phyloP scores from a whole-genome alignment of 1,140 invertebrate species.

The Bombus turneri region DNA sequence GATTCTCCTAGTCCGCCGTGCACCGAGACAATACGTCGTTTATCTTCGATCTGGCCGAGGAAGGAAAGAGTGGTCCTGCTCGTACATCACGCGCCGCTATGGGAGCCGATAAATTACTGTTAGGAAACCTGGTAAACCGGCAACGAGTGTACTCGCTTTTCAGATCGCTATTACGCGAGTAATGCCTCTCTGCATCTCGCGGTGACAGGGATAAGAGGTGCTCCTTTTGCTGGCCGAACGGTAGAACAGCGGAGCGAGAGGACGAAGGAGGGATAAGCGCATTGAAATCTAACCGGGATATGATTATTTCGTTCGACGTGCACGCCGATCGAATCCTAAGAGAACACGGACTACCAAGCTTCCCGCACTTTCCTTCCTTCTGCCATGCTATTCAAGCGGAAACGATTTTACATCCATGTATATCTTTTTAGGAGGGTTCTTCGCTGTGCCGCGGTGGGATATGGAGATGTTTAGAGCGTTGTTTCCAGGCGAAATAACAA shows the following conservation, averaged over 20 bases:
- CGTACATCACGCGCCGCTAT: slow-evolving; percentile 62
- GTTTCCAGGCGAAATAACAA: not conserved
- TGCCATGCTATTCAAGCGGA: not conserved
- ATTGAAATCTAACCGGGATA: slow-evolving; percentile 17
- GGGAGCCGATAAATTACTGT: slow-evolving; percentile 63
- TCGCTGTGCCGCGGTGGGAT: not conserved
- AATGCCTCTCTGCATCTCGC: slow-evolving; percentile 36
- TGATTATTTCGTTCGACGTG: slow-evolving; percentile 43
- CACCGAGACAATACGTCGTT: slow-evolving; percentile 67
- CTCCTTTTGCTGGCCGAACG: not conserved
- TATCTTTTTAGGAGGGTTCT: not conserved
- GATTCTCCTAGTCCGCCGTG: slow-evolving; percentile 49
- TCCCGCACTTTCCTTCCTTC: not conserved
- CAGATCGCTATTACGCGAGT: slow-evolving; percentile 55
- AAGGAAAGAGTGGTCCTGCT: slow-evolving; percentile 51
- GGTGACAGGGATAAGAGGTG: slow-evolving; percentile 38
- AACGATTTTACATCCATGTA: not conserved
- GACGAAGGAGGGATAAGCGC: not conserved
- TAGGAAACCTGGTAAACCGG: slow-evolving; percentile 57
- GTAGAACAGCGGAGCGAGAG: too few species aligned
- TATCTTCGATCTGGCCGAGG: slow-evolving; percentile 64
- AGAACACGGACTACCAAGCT: not conserved
- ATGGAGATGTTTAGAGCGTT: not conserved
- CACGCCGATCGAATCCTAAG: slow-evolving; percentile 30
- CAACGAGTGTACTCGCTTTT: slow-evolving; percentile 52